Evolutionary conservation across 2,888 invertebrate genomes (phyloP), one percentile per base, ranked within the genome.

Genomic region (Lutraria lutraria): DNA sequence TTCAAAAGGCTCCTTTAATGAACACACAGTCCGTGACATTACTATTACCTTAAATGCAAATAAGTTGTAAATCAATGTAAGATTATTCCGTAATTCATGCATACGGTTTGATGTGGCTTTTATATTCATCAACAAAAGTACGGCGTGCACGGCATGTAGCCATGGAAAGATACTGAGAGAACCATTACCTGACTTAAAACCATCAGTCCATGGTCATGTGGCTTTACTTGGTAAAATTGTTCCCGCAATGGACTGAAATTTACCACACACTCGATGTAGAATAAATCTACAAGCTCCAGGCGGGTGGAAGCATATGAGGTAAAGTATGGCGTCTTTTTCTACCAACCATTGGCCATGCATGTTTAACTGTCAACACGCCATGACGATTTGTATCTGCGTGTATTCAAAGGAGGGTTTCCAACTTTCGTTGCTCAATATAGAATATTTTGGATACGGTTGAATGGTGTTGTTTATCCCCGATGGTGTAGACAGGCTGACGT

Each of bases 1-100:
- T 72, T 85, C 68, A 68, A 85, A 82, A 85, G 68, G 54, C 80
- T 29, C 43, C 82, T 86, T 86, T 79, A 89, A 89, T 68, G 86
- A 89, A 89, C 86, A 83, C 81, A 86, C 89, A 68, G 72, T 68
- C 88, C 76, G 60, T 68, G 76, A 76, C 68, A 83, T 83, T 76
- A 83, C 83, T 68, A 76, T 82, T 76, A 56, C 72, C 76, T 53
- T 54, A 82, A 82, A 87, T 83, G 87, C 87, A 82, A 87, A 87
- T 87, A 12, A 76, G 83, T 81, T 54, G 72, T 83, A 79, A 87
- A 83, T 87, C 83, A 54, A 87, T 82, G 82, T 82, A 82, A 68
- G 87, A 72, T 87, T 87, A 87, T 83, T 54, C 76, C 76, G 82
- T 82, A 87, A 60, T 72, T 84, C 84, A 84, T 54, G 68, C 84